These are phyloP conservation scores for Macroteleia sp. DNA, from an alignment of 2,888 invertebrate species.

Conservation along the genomic window DNA sequence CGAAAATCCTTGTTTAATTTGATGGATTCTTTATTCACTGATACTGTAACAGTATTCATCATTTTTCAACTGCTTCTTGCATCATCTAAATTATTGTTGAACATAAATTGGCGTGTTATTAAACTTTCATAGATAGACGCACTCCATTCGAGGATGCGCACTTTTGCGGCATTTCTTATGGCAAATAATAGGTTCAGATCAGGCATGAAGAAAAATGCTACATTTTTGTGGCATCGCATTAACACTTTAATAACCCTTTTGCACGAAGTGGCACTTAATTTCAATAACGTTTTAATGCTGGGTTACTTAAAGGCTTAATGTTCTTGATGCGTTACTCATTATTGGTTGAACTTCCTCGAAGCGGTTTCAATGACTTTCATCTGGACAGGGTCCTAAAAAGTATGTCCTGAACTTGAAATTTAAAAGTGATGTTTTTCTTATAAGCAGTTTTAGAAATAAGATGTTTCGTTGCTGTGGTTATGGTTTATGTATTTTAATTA, in stretches of 20 bases:
- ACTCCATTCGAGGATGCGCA: constrained; percentile 3
- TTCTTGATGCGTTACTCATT: constrained; percentile 34
- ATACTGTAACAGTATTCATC: constrained; percentile 7
- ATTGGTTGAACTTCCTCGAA: neutral
- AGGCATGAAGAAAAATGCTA: constrained; percentile 12
- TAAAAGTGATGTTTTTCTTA: too few relatives aligned
- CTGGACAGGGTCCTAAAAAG: neutral
- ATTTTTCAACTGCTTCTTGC: constrained; percentile 11
- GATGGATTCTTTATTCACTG: neutral
- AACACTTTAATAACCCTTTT: constrained; percentile 33
- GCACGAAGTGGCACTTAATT: constrained; percentile 49
- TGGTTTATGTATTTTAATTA: too few relatives aligned
- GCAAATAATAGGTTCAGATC: constrained; percentile 34
- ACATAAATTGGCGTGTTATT: constrained; percentile 26
- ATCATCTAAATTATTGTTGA: constrained; percentile 15
- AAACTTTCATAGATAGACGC: constrained; percentile 21
- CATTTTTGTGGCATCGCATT: constrained; percentile 31
- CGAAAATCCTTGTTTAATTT: too few relatives aligned
- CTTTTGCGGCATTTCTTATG: constrained; percentile 17
- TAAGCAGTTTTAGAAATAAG: neutral
- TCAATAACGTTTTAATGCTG: constrained; percentile 47
- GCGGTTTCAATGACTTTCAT: neutral
- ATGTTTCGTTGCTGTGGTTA: too few relatives aligned
- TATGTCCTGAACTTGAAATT: too few relatives aligned
- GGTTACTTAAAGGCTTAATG: constrained; percentile 30